Evolutionary conservation across 2,113 vertebrate genomes (phyloP).

Genomic region (Psittacus erithacus): DNA sequence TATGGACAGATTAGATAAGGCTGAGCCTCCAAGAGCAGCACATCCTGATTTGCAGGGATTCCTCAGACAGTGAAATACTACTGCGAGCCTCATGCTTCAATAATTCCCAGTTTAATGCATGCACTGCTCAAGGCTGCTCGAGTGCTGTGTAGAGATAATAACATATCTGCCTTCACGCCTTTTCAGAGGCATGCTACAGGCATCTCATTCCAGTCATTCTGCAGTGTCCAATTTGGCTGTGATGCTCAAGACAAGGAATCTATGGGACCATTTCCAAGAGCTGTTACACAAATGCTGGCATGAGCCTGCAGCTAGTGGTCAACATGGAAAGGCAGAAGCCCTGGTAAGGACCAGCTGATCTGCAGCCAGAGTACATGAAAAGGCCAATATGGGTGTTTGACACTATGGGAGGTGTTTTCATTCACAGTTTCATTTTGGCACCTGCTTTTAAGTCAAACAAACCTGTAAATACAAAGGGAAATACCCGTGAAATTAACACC

Average conservation of each 20-base stretch:
- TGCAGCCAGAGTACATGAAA: background rate
- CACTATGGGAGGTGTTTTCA: background rate
- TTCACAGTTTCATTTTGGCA: background rate
- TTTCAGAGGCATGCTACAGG: background rate
- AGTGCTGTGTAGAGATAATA: background rate
- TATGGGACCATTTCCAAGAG: background rate
- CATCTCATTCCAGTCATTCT: background rate
- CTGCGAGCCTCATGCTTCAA: background rate
- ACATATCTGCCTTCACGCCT: background rate
- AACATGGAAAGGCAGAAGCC: background rate
- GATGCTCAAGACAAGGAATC: background rate
- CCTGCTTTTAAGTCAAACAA: background rate
- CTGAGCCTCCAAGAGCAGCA: background rate
- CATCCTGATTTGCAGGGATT: background rate
- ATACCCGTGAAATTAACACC: background rate
- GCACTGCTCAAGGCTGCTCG: background rate
- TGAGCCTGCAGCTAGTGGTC: background rate
- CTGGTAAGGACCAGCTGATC: background rate
- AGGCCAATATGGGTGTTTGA: background rate
- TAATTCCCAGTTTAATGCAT: background rate
- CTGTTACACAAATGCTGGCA: background rate
- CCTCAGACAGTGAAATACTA: background rate
- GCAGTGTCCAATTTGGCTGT: background rate
- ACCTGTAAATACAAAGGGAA: background rate
- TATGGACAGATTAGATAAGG: background rate